Evolutionary conservation across 92 coral and sea anemone species (phyloP).

Genomic region (Actinernus sp.): DNA sequence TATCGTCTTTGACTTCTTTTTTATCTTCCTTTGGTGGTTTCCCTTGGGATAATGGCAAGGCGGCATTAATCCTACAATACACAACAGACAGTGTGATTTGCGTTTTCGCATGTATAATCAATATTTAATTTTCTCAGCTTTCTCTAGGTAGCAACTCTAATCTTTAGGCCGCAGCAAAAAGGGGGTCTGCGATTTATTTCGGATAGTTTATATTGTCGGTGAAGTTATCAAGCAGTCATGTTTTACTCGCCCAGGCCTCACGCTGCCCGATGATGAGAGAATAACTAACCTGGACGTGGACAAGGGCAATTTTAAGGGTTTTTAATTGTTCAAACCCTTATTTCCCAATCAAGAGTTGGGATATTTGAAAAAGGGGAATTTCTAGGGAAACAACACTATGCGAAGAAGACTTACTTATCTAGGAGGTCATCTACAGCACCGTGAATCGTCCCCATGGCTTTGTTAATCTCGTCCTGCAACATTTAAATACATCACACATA

Average conservation of each 20-base stretch:
- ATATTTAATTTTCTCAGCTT: too few relatives aligned
- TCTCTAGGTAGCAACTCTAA: too few relatives aligned
- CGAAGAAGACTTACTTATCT: constrained; percentile 48
- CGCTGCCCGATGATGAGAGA: too few relatives aligned
- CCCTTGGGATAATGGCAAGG: not conserved
- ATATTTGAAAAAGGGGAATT: not conserved
- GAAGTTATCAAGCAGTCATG: too few relatives aligned
- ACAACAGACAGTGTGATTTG: not conserved
- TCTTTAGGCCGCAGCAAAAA: too few relatives aligned
- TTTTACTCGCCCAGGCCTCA: too few relatives aligned
- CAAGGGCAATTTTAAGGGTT: too few relatives aligned
- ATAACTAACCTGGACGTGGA: too few relatives aligned
- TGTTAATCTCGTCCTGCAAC: constrained; percentile 79
- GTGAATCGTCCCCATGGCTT: constrained; percentile 62
- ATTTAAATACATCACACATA: not conserved
- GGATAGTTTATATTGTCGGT: too few relatives aligned
- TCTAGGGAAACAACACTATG: not conserved
- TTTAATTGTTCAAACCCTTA: too few relatives aligned
- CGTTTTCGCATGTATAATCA: not conserved
- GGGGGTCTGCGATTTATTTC: too few relatives aligned
- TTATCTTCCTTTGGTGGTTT: constrained; percentile 20
- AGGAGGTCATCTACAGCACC: constrained; percentile 69
- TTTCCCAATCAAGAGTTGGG: too few relatives aligned
- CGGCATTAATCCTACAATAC: not conserved
- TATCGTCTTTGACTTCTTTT: constrained; percentile 2